These are phyloP conservation scores for Paramisgurnus dabryanus DNA, from an alignment of 2,113 vertebrate genomes.

Conservation along the genomic window DNA sequence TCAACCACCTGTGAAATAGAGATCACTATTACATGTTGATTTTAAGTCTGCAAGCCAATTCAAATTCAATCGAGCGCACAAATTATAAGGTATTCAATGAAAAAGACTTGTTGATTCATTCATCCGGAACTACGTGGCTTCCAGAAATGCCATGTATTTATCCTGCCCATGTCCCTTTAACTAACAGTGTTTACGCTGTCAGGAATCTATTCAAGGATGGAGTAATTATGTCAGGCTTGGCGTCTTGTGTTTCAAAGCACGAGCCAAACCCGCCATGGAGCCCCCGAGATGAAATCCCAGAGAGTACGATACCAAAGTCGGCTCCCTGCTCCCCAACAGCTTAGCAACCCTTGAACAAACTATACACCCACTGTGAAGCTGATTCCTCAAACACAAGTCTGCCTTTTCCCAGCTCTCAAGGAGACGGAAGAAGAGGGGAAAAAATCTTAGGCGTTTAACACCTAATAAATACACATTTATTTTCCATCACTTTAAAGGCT, in stretches of 20 bases:
- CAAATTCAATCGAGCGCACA: not conserved
- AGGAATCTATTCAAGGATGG: constrained; percentile 50
- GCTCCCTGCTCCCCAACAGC: constrained; percentile 25
- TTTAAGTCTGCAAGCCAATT: not conserved
- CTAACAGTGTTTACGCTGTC: constrained; percentile 46
- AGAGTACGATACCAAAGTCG: constrained; percentile 47
- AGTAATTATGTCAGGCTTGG: constrained; percentile 53
- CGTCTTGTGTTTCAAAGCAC: constrained; percentile 46
- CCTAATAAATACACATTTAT: not conserved
- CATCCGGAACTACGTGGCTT: not conserved
- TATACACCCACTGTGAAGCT: constrained; percentile 31
- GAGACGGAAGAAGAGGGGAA: constrained; percentile 11
- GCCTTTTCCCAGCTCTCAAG: constrained; percentile 7
- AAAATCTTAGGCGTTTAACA: constrained; percentile 5
- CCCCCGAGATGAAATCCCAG: constrained; percentile 30
- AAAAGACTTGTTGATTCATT: not conserved
- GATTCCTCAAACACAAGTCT: constrained; percentile 23
- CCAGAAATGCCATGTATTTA: not conserved
- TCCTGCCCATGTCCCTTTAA: constrained; percentile 42
- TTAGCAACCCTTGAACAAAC: constrained; percentile 43
- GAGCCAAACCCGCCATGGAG: constrained; percentile 43
- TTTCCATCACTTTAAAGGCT: constrained; percentile 5
- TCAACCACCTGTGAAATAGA: no score
- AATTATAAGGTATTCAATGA: not conserved
- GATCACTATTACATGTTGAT: not conserved